A percentile compares a stretch with the other conserved stretches of the same genome.
These are phyloP conservation scores for Asobara japonica DNA, from an alignment of 1,140 invertebrate genomes.

Conservation along the genomic window DNA sequence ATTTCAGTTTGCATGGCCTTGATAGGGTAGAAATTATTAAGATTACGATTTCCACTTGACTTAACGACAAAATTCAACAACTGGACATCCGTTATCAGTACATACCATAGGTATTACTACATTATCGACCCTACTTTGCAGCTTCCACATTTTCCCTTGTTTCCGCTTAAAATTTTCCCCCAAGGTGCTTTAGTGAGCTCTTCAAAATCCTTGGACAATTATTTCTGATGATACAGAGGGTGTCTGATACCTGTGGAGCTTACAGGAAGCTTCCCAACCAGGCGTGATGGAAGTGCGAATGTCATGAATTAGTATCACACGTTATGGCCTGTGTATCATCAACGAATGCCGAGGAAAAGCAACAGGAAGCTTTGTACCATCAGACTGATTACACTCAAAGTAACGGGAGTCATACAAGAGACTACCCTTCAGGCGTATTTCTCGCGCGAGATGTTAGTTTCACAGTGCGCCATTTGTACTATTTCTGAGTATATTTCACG, in stretches of 20 bases:
- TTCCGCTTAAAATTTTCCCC: too few relatives aligned
- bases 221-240: not conserved
- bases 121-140: too few relatives aligned
- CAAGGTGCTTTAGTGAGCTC: too few relatives aligned
- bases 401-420: not conserved
- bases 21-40: too few relatives aligned
- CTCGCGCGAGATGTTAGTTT: not conserved
- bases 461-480: not conserved
- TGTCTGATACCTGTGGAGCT: not conserved
- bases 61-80: too few relatives aligned
- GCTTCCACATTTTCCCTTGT: too few relatives aligned
- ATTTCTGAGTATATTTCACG: not conserved
- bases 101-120: too few relatives aligned
- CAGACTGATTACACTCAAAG: slow-evolving; percentile 28
- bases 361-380: slow-evolving; percentile 25
- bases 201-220: not conserved
- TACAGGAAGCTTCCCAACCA: not conserved
- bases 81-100: too few relatives aligned
- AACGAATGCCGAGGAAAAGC: not conserved
- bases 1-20: too few relatives aligned
- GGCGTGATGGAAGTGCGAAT: not conserved
- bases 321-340: slow-evolving; percentile 26
- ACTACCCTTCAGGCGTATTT: not conserved
- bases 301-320: slow-evolving; percentile 22
- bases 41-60: too few relatives aligned